Evolutionary conservation across 2,797 vertebrate species (phyloP).

Genomic region (Sebastes steindachneri): DNA sequence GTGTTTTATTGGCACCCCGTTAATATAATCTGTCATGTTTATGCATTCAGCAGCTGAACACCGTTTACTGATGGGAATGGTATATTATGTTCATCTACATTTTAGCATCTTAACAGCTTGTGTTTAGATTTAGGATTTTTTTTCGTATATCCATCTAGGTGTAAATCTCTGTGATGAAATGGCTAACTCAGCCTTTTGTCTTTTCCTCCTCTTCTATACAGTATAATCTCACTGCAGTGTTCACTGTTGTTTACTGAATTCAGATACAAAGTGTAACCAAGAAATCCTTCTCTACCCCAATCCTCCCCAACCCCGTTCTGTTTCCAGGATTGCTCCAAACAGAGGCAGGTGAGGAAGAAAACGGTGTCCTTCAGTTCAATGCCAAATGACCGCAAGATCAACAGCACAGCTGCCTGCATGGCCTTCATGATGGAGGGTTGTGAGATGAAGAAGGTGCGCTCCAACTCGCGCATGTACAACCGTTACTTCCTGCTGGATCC

Average conservation of each 20-base stretch:
- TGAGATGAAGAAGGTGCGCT: slow-evolving; percentile 95
- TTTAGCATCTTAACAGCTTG: slow-evolving; percentile 9
- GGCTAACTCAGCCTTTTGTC: background rate
- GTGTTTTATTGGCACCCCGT: slow-evolving; percentile 4
- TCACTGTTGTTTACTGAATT: slow-evolving; percentile 3
- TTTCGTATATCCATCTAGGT: slow-evolving; percentile 1
- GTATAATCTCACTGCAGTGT: background rate
- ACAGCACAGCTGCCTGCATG: slow-evolving; percentile 94
- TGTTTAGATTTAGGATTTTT: slow-evolving; percentile 15
- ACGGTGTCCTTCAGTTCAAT: slow-evolving; percentile 95
- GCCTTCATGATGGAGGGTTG: slow-evolving; percentile 95
- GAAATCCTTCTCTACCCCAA: slow-evolving; percentile 9
- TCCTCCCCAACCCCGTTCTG: slow-evolving; percentile 24
- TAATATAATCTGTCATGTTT: slow-evolving; percentile 10
- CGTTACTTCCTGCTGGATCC: slow-evolving; percentile 92
- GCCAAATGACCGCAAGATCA: slow-evolving; percentile 93
- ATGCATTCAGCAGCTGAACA: background rate
- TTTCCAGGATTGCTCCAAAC: slow-evolving; percentile 89
- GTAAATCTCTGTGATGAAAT: slow-evolving; percentile 4
- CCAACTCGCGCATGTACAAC: slow-evolving; percentile 95
- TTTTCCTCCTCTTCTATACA: background rate
- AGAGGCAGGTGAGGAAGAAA: slow-evolving; percentile 89
- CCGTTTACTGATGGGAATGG: background rate
- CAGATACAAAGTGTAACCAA: slow-evolving; percentile 32
- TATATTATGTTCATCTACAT: background rate